Base-by-base conservation (phyloP, 2,113 vertebrate species). In the Oryzias melastigma region DNA sequence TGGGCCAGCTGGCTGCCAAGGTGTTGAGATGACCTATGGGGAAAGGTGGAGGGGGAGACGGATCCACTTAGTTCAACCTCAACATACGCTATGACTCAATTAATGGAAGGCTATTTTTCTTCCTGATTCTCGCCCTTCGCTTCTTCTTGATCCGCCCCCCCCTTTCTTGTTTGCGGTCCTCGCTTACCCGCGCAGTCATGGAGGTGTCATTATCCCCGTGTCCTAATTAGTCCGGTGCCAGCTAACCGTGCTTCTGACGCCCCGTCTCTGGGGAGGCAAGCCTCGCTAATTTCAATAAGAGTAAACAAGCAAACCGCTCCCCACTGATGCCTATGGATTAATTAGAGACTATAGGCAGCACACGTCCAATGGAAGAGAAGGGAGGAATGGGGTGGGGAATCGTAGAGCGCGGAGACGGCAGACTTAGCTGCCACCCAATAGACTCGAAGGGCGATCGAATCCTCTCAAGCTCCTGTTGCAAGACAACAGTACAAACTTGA, bases 241-340 rank as follows among this genome's bases (percentile, higher is more conserved):
- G 83, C 86, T 91, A 90, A 91, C 88, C 88, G 87, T 81, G 78
- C 74, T 77, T 83, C 65, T 87, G 87, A 89, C 71, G 80, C 64
- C 4, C 45, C 2, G 52, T 90, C 89, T 84, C 87, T 29, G 50
- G 88, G 83, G 91, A 86, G 69, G 78, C 57, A 69, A 71, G 81
- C 61, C 72, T 65, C 68, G 81, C 85, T 90, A 88, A 90, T 92
- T 91, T 88, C 87, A 91, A 91, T 90, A 87, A 87, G 89, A 77
- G 84, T 91, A 92, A 92, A 91, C 91, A 90, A 88, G 89, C 85
- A 83, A 85, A 85, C 62, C 60, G 61, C 74, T 87, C 88, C 82
- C 86, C 68, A 63, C 80, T 83, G 85, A 87, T 63, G 72, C 71
- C 68, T 43, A 78, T 29, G 70, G 85, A 85, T 88, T 91, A 90